phyloP scores from a whole-genome alignment of 2,113 vertebrate species.

The Prunella himalayana region DNA sequence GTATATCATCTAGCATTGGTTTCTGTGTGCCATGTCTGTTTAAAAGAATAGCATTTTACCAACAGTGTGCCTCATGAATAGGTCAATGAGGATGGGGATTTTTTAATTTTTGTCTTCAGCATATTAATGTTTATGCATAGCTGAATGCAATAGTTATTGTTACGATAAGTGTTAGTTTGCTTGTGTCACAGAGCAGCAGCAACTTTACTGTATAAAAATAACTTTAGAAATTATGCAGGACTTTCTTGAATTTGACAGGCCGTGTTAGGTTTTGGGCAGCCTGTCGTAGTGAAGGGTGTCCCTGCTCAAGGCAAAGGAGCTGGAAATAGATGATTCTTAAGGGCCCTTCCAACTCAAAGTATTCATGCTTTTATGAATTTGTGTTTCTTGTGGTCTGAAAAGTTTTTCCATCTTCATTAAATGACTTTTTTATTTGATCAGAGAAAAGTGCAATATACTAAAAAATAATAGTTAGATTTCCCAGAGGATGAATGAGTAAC shows the following conservation, averaged over 20 bases:
- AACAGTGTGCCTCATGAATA: slow-evolving; percentile 45
- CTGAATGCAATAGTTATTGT: not conserved
- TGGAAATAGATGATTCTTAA: not conserved
- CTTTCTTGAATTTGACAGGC: not conserved
- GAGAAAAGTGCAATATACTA: not conserved
- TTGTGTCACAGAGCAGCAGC: not conserved
- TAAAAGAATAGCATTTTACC: slow-evolving; percentile 26
- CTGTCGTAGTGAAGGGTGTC: not conserved
- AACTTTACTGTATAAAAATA: not conserved
- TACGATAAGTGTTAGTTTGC: not conserved
- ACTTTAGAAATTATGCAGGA: not conserved
- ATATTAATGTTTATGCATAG: not conserved
- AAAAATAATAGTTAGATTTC: not conserved
- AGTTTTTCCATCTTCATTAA: not conserved
- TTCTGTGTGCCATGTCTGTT: slow-evolving; percentile 30
- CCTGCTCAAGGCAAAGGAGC: not conserved
- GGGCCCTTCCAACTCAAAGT: not conserved
- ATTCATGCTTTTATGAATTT: not conserved
- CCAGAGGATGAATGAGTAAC: not conserved
- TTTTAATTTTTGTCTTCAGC: not conserved
- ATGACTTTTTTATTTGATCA: not conserved
- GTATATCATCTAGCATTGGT: not conserved
- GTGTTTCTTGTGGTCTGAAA: not conserved
- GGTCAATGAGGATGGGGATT: slow-evolving; percentile 20
- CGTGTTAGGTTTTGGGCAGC: not conserved